A percentile compares a stretch with the other conserved stretches of the same genome.
Conservation (phyloP, 2,113 vertebrate species). For the Indri indri region DNA sequence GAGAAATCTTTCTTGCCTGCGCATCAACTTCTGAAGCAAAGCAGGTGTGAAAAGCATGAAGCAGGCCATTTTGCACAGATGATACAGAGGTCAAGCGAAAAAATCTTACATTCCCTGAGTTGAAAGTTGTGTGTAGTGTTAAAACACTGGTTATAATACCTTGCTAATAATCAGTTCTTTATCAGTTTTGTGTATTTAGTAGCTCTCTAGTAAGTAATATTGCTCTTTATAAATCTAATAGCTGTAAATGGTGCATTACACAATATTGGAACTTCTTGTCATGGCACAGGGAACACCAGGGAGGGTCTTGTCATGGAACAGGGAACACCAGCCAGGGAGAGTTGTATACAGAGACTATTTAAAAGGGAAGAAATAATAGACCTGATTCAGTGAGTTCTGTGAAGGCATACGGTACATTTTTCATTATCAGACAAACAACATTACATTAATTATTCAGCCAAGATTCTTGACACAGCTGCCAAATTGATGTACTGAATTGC, state of each 20-base stretch:
- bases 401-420: background rate
- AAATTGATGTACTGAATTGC: conserved; percentile 43
- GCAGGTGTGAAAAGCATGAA: conserved; percentile 34
- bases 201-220: background rate
- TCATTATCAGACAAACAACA: background rate
- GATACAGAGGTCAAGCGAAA: conserved; percentile 23
- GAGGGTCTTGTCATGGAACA: background rate
- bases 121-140: background rate
- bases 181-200: background rate
- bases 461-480: background rate
- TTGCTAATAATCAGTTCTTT: background rate
- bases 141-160: background rate
- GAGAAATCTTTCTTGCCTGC: background rate
- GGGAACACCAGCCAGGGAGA: background rate
- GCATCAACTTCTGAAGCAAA: background rate
- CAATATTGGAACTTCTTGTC: background rate
- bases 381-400: background rate
- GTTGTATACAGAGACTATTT: background rate
- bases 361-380: background rate
- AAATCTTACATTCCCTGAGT: background rate
- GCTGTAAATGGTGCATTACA: background rate
- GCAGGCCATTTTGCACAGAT: conserved; percentile 40
- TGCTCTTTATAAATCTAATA: background rate
- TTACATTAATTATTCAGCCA: conserved; percentile 26
- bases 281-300: background rate